These are phyloP conservation scores for Schizotus pectinicornis DNA, from an alignment of 2,888 invertebrate genomes.

Conservation along the genomic window DNA sequence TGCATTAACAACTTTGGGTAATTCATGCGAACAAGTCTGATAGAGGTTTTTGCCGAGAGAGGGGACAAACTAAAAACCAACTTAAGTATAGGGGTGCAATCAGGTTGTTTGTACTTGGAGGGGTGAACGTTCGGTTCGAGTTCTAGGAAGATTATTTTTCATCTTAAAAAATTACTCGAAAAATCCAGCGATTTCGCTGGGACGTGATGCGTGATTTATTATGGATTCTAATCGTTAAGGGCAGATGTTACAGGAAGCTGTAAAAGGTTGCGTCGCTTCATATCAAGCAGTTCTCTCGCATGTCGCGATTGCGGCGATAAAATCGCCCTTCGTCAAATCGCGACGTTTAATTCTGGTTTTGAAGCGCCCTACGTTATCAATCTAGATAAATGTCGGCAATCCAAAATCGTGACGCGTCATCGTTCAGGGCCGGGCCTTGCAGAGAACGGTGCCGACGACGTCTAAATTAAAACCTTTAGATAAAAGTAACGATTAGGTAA, in stretches of 20 bases:
- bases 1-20: conserved; percentile 13
- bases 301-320: conserved; percentile 17
- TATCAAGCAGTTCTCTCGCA: conserved; percentile 18
- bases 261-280: conserved; percentile 15
- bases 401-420: too few relatives aligned
- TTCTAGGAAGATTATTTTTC: too few relatives aligned
- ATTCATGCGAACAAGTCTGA: conserved; percentile 17
- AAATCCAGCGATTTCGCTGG: too few relatives aligned
- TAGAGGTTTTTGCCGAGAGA: conserved; percentile 12
- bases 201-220: too few relatives aligned
- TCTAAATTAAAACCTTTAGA: background rate
- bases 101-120: too few relatives aligned
- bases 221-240: background rate
- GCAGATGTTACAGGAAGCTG: background rate
- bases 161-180: too few relatives aligned
- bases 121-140: too few relatives aligned
- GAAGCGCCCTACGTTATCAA: conserved; percentile 10
- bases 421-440: too few relatives aligned
- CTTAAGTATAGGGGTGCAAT: too few relatives aligned
- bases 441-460: too few relatives aligned
- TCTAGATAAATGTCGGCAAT: conserved; percentile 14
- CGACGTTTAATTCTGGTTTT: conserved; percentile 20
- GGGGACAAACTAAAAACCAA: too few relatives aligned
- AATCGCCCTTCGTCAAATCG: conserved; percentile 20
- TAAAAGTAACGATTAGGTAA: conserved; percentile 4